A percentile compares a stretch with the other conserved stretches of the same genome.
Conservation (phyloP, 1,140 invertebrate species). For the Panagrolaimus sp. region DNA sequence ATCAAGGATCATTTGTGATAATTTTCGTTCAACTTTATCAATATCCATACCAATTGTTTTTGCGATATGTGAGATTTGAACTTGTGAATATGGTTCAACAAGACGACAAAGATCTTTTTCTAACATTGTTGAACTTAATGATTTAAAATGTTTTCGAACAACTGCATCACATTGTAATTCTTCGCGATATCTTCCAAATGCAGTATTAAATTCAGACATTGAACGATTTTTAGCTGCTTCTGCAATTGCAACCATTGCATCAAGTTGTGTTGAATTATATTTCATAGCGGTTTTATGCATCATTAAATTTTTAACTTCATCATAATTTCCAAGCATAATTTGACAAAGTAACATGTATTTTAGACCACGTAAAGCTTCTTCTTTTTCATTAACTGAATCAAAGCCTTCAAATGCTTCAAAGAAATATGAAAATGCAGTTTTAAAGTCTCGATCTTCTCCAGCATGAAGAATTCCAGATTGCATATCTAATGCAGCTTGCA, state of each 20-base stretch:
- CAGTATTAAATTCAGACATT: constrained; percentile 76
- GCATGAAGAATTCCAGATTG: constrained; percentile 96
- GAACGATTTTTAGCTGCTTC: constrained; percentile 90
- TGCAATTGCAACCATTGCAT: constrained; percentile 90
- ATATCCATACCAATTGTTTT: constrained; percentile 69
- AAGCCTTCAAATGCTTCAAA: constrained; percentile 99
- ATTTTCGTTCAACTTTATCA: constrained; percentile 81
- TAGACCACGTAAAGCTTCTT: constrained; percentile 81
- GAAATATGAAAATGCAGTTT: constrained; percentile 99
- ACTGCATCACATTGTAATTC: constrained; percentile 93
- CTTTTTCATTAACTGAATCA: constrained; percentile 74
- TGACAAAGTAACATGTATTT: constrained; percentile 98
- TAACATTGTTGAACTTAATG: constrained; percentile 94
- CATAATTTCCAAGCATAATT: constrained; percentile 65
- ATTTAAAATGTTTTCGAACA: constrained; percentile 87
- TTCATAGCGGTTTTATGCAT: constrained; percentile 93
- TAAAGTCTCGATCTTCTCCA: constrained; percentile 97
- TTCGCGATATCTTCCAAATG: constrained; percentile 75
- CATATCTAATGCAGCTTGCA: constrained; percentile 74
- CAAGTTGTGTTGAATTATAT: constrained; percentile 90
- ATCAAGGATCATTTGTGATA: constrained; percentile 99
- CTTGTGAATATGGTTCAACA: constrained; percentile 94
- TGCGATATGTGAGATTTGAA: constrained; percentile 77
- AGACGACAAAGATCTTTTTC: constrained; percentile 97
- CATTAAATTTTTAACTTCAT: constrained; percentile 90